Evolutionary conservation across 2,888 invertebrate genomes (phyloP), one percentile per base, ranked within the genome.

Genomic region (Rhaphigaster nebulosa): DNA sequence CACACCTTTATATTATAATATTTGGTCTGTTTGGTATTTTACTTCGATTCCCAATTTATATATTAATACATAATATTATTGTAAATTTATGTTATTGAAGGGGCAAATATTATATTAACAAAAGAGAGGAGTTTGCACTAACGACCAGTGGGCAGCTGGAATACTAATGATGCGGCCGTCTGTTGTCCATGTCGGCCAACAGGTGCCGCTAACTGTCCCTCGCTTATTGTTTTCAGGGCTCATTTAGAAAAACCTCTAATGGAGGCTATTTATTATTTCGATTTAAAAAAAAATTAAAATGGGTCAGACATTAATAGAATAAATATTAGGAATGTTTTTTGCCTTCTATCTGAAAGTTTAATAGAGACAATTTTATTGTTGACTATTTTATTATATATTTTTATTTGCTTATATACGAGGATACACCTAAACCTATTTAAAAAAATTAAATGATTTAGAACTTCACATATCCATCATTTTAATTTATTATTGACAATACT

Each of bases 161-260:
- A 84, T 84, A 50, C 84, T 84, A 84, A 84, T 84, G 84, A n/a
- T 18, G n/a, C 5, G 45, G 84, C 45, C 84, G 26, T 4, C 84
- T 84, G 84, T n/a, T 84, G 84, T n/a, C 84, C 45, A 26, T 84
- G 84, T 50, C 45, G 45, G 84, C 84, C 84, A 84, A 84, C 84
- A 84, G 84, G 84, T 84, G 84, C 18, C 84, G 84, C 84, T 84
- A 84, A 84, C 84, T 45, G 84, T 84, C 45, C 80, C 5, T 26
- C 45, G 12, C 84, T 45, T 41, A 50, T 50, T 84, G 84, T 45
- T 50, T 50, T n/a, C 84, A n/a, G 1, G n/a, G 8, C n/a, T 84
- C 84, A 84, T 84, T 84, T 50, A 38, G 70, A 76, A 76, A 70
- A 76, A 76, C 70, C 70, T 38, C 70, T 76, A 76, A 76, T 76